Base-by-base conservation (phyloP, 2,888 invertebrate species). In the Leucophenga maculata region DNA sequence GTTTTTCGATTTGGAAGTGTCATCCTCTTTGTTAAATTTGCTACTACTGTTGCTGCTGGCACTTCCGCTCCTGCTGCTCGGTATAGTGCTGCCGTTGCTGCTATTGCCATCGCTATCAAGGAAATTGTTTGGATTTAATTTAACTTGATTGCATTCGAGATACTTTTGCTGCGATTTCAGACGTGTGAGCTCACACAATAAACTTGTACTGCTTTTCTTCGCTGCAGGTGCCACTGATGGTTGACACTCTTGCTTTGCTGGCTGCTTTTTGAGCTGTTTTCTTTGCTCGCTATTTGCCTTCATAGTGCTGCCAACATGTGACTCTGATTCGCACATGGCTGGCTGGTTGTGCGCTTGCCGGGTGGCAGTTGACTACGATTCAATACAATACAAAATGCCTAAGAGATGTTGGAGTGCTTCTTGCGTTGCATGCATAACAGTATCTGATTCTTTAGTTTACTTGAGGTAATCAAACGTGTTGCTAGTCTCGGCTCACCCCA, bases 81-180 rank as follows among this genome's bases (percentile, higher is more conserved):
- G 18, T 26, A 18, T 31, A 13, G n/a, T 54, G 16, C 48, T 16
- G 32, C n/a, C 11, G 8, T 26, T 67, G 50, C 67, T 50, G 14
- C 26, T n/a, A 13, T 13, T 31, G 26, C 13, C 13, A 44, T 50
- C 55, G 48, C 59, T 62, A 48, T 68, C 77, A 26, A 75, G 67
- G 60, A 85, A 87, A 75, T 86, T 75, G 46, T 77, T 80, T n/a
- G 85, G 78, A 75, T 84, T 86, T 64, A 87, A 75, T 78, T 85
- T 86, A n/a, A 83, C 73, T 74, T 87, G 88, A 79, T 82, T 85
- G 77, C 85, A 85, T 79, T 88, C 88, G 26, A 88, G 82, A 79
- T 88, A 88, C 77, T 88, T 88, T 79, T 88, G 88, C 73, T 88
- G 88, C 0, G 87, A 83, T 77, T 88, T 88, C 22, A 88, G 79